Evolutionary conservation across 2,888 invertebrate genomes (phyloP), one percentile per base, ranked within the genome.

Genomic region (Habroteleia sp.): DNA sequence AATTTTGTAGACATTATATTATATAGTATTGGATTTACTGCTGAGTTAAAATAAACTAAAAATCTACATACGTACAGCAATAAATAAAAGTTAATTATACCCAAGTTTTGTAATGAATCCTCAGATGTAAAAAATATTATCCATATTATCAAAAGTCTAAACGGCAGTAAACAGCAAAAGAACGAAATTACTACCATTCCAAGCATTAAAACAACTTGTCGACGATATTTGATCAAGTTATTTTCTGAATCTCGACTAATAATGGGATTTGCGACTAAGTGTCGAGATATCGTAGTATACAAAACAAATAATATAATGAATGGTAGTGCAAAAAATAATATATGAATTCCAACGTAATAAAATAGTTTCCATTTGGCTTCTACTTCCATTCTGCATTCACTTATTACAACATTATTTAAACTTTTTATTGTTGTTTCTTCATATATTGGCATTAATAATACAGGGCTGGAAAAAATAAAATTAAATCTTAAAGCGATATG

Each of bases 1-100:
- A 97, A 97, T 87, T 96, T 97, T 0, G 96, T 95, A 66, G 96
- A 96, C 94, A 97, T 96, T 58, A 97, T 91, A 87, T 96, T 97
- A 89, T 97, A 97, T 50, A 97, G 90, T 82, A 97, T 95, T 6
- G 97, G 97, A 90, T 97, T 97, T 58, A 96, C 93, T 6, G 96
- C 96, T 42, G 96, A 96, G 89, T 97, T 97, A 54, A 96, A 91
- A 89, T 96, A 96, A 78, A 96, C 90, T 94, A 97, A 95, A 56
- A 96, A 93, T 79, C 97, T 92, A 85, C 94, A 94, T 89, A 96
- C 94, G 89, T 95, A 96, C 74, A 97, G 90, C 72, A 96, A 90
- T 86, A 93, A 94, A 89, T 94, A 96, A 88, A 95, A 97, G 56
- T 92, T 92, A 79, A 96, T 95, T 84, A 95, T 90, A 71, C 96